These are phyloP conservation scores for Galerucella calmariensis DNA, from an alignment of 2,888 invertebrate species.

Conservation along the genomic window DNA sequence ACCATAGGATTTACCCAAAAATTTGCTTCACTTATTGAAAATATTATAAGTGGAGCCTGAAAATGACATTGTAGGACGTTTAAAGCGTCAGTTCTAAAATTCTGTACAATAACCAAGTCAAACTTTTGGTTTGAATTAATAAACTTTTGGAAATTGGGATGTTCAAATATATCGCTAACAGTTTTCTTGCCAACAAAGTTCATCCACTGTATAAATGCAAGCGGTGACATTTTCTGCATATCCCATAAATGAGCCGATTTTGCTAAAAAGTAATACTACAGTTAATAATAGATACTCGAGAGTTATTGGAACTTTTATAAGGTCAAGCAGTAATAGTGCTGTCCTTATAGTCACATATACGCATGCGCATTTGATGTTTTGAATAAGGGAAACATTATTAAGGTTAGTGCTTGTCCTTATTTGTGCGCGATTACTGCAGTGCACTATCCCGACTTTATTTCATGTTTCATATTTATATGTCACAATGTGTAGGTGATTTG, in stretches of 20 bases:
- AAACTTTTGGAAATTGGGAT: slow-evolving; percentile 25
- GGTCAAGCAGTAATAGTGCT: no score
- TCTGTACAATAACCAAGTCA: slow-evolving; percentile 65
- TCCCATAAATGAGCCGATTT: slow-evolving; percentile 38
- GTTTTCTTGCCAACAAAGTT: slow-evolving; percentile 4
- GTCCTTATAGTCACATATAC: no score
- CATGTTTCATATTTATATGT: no score
- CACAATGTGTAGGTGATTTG: no score
- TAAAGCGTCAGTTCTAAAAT: slow-evolving; percentile 67
- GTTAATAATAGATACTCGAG: neutral
- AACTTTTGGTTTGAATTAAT: slow-evolving; percentile 53
- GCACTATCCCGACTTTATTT: no score
- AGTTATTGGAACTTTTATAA: no score
- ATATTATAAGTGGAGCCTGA: slow-evolving; percentile 59
- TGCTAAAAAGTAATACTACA: neutral
- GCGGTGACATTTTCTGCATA: slow-evolving; percentile 9
- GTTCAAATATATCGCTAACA: neutral
- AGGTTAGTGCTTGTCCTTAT: no score
- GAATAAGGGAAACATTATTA: no score
- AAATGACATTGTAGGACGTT: slow-evolving; percentile 61
- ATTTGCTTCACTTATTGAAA: slow-evolving; percentile 64
- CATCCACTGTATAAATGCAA: slow-evolving; percentile 52
- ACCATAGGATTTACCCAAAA: slow-evolving; percentile 61
- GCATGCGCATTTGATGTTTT: no score
- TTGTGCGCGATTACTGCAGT: no score